These are phyloP conservation scores for Watsonalla cultraria DNA, from an alignment of 2,888 invertebrate species.

Conservation along the genomic window DNA sequence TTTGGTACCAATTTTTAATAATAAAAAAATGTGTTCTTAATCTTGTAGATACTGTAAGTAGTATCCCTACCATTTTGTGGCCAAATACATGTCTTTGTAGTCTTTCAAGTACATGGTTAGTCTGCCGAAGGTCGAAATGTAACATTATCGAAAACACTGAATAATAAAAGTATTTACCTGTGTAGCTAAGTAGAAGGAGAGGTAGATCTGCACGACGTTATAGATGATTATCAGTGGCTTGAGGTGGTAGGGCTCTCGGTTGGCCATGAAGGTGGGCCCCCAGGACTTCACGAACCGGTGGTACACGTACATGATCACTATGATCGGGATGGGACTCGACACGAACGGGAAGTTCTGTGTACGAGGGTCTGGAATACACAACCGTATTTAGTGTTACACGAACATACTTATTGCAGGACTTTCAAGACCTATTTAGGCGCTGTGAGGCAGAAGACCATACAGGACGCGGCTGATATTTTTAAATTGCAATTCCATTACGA, in stretches of 20 bases:
- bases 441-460: too few relatives aligned
- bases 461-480: too few relatives aligned
- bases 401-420: not conserved
- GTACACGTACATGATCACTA: slow-evolving; percentile 70
- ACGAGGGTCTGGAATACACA: slow-evolving; percentile 76
- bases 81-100: too few relatives aligned
- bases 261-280: slow-evolving; percentile 83
- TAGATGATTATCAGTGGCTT: slow-evolving; percentile 80
- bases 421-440: too few relatives aligned
- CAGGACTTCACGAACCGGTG: slow-evolving; percentile 75
- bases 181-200: slow-evolving; percentile 61
- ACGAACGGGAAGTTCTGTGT: slow-evolving; percentile 75
- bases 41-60: too few relatives aligned
- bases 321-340: slow-evolving; percentile 60
- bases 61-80: too few relatives aligned
- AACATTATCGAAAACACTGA: not conserved
- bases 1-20: too few relatives aligned
- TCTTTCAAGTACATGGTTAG: not conserved
- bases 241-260: slow-evolving; percentile 79
- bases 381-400: not conserved
- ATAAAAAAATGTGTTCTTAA: too few relatives aligned
- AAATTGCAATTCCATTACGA: too few relatives aligned
- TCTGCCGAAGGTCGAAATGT: too few relatives aligned
- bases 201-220: slow-evolving; percentile 81
- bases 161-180: slow-evolving; percentile 51